Evolutionary conservation across 2,888 invertebrate genomes (phyloP).

Genomic region (Agrochola circellaris): DNA sequence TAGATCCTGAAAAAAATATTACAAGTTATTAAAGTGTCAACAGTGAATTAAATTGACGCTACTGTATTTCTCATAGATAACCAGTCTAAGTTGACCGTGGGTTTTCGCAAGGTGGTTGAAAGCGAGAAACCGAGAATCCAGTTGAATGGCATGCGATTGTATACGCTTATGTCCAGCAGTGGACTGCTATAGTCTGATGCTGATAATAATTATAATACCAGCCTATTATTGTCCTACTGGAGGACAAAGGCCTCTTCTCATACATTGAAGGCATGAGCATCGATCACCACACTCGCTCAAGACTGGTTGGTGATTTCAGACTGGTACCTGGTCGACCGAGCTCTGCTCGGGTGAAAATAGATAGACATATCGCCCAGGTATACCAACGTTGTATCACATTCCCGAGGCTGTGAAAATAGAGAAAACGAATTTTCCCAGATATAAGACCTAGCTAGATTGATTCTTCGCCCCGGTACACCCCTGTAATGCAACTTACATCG

Average conservation of each 20-base stretch:
- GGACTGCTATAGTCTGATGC: too few species aligned
- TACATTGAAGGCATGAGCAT: not conserved
- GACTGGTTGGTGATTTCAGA: not conserved
- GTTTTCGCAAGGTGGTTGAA: not conserved
- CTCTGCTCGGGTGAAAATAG: too few species aligned
- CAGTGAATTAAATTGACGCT: not conserved
- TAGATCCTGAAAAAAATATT: slow-evolving; percentile 93
- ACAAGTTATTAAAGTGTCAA: not conserved
- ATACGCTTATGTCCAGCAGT: not conserved
- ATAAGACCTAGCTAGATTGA: too few species aligned
- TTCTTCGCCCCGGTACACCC: too few species aligned
- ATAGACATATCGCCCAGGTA: too few species aligned
- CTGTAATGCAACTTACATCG: too few species aligned
- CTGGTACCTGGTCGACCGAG: too few species aligned
- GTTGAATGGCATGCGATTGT: not conserved
- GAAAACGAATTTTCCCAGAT: too few species aligned
- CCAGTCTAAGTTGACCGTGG: too few species aligned
- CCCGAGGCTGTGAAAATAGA: too few species aligned
- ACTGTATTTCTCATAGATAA: not conserved
- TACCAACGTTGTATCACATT: too few species aligned
- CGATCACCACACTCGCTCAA: not conserved
- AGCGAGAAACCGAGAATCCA: not conserved
- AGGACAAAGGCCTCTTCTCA: not conserved
- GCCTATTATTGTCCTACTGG: not conserved
- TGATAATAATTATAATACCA: not conserved